Conservation (phyloP, 2,888 invertebrate species). For the Meliscaeva auricollis region DNA sequence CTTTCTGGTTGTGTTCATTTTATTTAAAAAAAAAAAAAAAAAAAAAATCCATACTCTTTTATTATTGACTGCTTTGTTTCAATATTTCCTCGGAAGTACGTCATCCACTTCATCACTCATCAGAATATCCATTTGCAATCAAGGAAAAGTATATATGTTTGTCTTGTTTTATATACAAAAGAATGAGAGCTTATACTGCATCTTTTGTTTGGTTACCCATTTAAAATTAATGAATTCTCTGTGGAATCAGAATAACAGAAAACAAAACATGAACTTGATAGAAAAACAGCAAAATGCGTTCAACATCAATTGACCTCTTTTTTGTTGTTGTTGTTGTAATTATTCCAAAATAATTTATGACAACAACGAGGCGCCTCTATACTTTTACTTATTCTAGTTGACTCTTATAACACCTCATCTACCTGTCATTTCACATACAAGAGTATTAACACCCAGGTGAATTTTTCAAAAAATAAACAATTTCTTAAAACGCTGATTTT, state of each 20-base stretch:
- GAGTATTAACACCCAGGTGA: neutral
- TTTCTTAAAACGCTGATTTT: neutral
- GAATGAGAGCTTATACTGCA: too few relatives aligned
- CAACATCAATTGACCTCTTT: neutral
- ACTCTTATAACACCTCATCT: constrained; percentile 4
- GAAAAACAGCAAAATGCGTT: neutral
- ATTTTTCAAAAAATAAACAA: neutral
- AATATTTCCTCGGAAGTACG: neutral
- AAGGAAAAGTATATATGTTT: too few relatives aligned
- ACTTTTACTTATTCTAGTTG: neutral
- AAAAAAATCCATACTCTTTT: neutral
- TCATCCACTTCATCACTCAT: neutral
- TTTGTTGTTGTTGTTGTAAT: neutral
- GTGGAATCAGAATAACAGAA: neutral
- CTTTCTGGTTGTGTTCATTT: too few relatives aligned
- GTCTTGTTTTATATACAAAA: too few relatives aligned
- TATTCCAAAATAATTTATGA: neutral
- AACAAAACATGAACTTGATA: neutral
- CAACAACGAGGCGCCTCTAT: neutral
- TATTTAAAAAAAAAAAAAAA: too few relatives aligned
- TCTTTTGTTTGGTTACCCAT: too few relatives aligned
- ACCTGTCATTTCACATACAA: constrained; percentile 2
- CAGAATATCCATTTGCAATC: neutral
- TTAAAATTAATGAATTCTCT: neutral
- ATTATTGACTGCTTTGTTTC: neutral